A percentile compares a stretch with the other conserved stretches of the same genome.
phyloP scores from a whole-genome alignment of 2,113 vertebrate genomes.

The Mastomys coucha region DNA sequence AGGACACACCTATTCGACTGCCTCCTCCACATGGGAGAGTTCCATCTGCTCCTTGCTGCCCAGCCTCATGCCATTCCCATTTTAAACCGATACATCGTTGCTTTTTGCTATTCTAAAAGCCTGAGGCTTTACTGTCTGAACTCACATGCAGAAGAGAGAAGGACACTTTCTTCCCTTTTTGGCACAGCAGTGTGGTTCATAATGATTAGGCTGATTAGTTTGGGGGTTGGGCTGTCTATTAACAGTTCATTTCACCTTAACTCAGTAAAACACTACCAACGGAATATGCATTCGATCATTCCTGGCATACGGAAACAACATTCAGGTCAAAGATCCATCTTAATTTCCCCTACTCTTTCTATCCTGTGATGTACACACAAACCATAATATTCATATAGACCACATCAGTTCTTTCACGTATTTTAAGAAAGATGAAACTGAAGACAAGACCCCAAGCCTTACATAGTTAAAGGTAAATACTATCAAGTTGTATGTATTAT shows the following conservation, averaged over 20 bases:
- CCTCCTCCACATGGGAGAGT: neutral
- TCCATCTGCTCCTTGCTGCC: neutral
- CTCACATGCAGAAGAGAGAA: constrained; percentile 41
- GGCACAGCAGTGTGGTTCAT: constrained; percentile 50
- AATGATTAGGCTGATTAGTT: constrained; percentile 66
- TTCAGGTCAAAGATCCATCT: constrained; percentile 52
- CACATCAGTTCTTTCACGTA: constrained; percentile 34
- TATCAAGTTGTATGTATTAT: neutral
- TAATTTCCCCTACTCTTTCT: neutral
- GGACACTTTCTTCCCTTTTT: constrained; percentile 35
- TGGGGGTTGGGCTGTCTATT: constrained; percentile 62
- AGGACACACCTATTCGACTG: constrained; percentile 7
- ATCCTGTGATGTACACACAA: neutral
- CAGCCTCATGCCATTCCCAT: neutral
- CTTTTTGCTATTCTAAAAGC: neutral
- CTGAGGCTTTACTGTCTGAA: constrained; percentile 31
- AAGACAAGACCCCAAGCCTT: constrained; percentile 36
- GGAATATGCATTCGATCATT: constrained; percentile 63
- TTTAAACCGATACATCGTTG: neutral
- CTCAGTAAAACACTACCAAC: constrained; percentile 72
- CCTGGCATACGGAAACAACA: constrained; percentile 59
- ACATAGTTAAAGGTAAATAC: neutral
- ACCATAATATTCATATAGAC: constrained; percentile 24
- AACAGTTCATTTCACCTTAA: constrained; percentile 68
- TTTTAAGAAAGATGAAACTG: constrained; percentile 57